phyloP scores from a whole-genome alignment of 2,113 vertebrate species.

The Tursiops truncatus region DNA sequence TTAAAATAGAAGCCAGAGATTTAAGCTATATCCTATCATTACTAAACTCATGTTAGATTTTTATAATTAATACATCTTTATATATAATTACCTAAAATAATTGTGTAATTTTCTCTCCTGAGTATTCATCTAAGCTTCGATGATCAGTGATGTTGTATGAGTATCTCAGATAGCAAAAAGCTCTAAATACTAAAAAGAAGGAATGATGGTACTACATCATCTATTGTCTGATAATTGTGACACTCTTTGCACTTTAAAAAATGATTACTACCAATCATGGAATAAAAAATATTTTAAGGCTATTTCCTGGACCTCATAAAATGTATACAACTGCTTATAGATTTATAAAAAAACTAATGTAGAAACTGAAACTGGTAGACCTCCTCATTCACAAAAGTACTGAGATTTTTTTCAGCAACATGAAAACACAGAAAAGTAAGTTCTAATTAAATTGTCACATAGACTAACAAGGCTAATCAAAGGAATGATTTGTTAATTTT shows the following conservation, averaged over 20 bases:
- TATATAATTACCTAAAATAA: slow-evolving; percentile 37
- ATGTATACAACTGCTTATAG: neutral
- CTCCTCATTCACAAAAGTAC: neutral
- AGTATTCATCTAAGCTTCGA: slow-evolving; percentile 18
- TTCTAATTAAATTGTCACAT: neutral
- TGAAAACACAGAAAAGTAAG: neutral
- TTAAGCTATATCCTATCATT: slow-evolving; percentile 6
- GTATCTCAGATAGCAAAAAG: neutral
- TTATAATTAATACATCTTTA: slow-evolving; percentile 12
- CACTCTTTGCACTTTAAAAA: neutral
- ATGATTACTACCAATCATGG: neutral
- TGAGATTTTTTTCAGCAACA: neutral
- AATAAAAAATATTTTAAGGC: neutral
- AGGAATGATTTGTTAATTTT: neutral
- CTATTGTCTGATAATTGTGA: neutral
- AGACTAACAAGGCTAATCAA: neutral
- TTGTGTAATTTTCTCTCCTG: slow-evolving; percentile 26
- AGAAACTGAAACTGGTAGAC: neutral
- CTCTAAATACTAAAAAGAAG: slow-evolving; percentile 21
- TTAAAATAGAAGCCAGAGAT: slow-evolving; percentile 12
- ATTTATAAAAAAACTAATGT: neutral
- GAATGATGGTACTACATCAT: neutral
- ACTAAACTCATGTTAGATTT: slow-evolving; percentile 31
- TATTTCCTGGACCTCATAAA: neutral
- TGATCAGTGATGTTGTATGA: neutral